phyloP scores from a whole-genome alignment of 2,797 vertebrate species.

The Notamacropus eugenii region DNA sequence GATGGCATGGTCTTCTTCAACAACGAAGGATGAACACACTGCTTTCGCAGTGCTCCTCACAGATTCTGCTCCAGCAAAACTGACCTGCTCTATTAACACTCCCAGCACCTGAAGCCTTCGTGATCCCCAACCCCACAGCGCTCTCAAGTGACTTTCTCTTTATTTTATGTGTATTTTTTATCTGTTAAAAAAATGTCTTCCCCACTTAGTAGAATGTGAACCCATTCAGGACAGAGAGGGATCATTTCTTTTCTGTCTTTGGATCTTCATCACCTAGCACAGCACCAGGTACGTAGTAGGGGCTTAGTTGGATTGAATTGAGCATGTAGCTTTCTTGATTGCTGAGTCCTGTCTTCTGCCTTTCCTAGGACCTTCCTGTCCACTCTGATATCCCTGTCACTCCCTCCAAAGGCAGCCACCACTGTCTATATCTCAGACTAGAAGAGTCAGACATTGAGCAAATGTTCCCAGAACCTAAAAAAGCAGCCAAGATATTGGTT shows the following conservation, averaged over 20 bases:
- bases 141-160: background rate
- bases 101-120: background rate
- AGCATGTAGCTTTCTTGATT: background rate
- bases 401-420: background rate
- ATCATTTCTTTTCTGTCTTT: background rate
- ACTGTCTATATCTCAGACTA: background rate
- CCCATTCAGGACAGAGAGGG: background rate
- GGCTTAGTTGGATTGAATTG: background rate
- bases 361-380: background rate
- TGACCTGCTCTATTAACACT: background rate
- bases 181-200: background rate
- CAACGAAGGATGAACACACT: too few species aligned
- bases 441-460: background rate
- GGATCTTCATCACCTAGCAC: background rate
- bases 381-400: background rate
- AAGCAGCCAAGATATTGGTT: background rate
- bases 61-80: background rate
- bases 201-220: too few species aligned
- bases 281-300: background rate
- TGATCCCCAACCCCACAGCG: background rate
- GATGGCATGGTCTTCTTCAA: too few species aligned
- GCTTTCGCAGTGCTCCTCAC: background rate
- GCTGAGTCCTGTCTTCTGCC: background rate
- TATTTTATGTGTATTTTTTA: background rate
- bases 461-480: background rate